Base-by-base conservation (phyloP, 2,888 invertebrate species). In the Leucoma salicis region DNA sequence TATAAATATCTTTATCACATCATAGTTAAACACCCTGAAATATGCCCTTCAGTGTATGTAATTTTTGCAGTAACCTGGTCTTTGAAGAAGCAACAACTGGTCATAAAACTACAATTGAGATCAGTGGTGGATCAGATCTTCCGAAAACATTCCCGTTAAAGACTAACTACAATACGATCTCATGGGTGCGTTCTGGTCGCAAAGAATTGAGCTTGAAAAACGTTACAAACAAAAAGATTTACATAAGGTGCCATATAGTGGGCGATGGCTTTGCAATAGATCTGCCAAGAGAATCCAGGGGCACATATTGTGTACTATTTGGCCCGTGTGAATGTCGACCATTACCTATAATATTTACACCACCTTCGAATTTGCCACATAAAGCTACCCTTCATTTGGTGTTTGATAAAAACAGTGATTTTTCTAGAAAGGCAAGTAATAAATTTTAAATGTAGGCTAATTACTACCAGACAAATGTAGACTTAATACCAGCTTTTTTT, bases 181-280 rank as follows among this genome's bases (percentile, higher is more conserved):
- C 86, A 0, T 89, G 84, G 82, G 79, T 87, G 2, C 68, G 80
- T 1, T 39, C 73, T 0, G 87, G 81, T 0, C 57, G 82, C 5
- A 88, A 84, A 39, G 86, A 88, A 35, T 61, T 89, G 1, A 87
- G 82, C 38, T 46, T 89, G 39, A 86, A 86, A 52, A 89, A 87
- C 43, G 67, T 62, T 0, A 66, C 70, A 0, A 69, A 84, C 15
- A 82, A 71, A 35, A 85, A 80, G 56, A 53, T 87, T 10, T 75
- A 82, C 13, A 63, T 87, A 2, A 64, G 80, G 14, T 86, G 85
- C 35, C 78, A 80, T 28, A 74, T 88, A 3, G 13, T 73, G 0
- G 89, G 89, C 0, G 85, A 84, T n/a, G 87, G 84, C 0, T 89
- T 85, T 46, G 58, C 70, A 0, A 70, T 88, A 38, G 87, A 87